phyloP scores from a whole-genome alignment of 2,113 vertebrate species.

The Oncorhynchus clarkii region DNA sequence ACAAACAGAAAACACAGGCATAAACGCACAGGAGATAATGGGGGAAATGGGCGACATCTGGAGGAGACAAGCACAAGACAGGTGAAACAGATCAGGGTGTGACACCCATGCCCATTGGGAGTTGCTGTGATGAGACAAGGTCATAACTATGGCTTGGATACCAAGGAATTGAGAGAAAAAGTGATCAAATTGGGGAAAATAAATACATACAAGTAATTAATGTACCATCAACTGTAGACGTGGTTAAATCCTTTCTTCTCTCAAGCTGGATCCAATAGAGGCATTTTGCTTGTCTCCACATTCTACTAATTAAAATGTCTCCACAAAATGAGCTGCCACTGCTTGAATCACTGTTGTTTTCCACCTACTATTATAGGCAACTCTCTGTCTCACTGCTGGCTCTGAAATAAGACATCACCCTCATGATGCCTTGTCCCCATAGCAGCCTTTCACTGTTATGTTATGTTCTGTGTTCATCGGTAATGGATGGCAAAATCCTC shows the following conservation, averaged over 20 bases:
- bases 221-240: too few relatives aligned
- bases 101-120: too few relatives aligned
- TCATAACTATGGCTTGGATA: too few relatives aligned
- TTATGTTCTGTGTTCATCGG: not conserved
- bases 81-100: too few relatives aligned
- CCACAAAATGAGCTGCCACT: slow-evolving; percentile 53
- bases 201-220: too few relatives aligned
- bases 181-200: too few relatives aligned
- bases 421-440: not conserved
- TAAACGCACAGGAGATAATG: too few relatives aligned
- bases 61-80: too few relatives aligned
- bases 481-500: not conserved
- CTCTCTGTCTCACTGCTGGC: slow-evolving; percentile 19
- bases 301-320: slow-evolving; percentile 67
- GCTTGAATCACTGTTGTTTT: slow-evolving; percentile 53
- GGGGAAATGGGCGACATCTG: too few relatives aligned
- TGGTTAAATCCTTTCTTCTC: slow-evolving; percentile 30
- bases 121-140: too few relatives aligned
- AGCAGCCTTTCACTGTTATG: not conserved
- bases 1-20: too few relatives aligned
- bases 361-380: slow-evolving; percentile 47
- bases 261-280: slow-evolving; percentile 47
- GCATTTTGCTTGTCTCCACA: slow-evolving; percentile 57
- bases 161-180: too few relatives aligned
- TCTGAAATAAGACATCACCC: not conserved